Evolutionary conservation across 2,888 invertebrate genomes (phyloP).

Genomic region (Cheilosia variabilis): DNA sequence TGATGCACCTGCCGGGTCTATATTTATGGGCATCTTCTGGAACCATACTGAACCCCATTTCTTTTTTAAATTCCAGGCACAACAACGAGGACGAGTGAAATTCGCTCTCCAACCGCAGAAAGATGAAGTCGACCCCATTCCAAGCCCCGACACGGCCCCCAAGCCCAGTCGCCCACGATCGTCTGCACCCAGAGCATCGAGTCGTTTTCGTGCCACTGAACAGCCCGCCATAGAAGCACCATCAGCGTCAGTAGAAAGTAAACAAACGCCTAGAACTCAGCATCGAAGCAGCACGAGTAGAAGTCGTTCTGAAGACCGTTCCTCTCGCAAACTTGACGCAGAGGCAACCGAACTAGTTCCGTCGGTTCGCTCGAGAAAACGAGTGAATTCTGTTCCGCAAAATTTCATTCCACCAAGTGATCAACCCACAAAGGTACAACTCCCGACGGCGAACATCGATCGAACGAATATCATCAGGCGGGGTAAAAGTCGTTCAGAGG

Average conservation of each 20-base stretch:
- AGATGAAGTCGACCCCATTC: constrained; percentile 38
- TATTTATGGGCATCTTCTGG: too few relatives aligned
- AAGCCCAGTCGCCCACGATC: constrained; percentile 31
- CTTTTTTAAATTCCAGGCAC: constrained; percentile 72
- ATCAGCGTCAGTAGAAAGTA: constrained; percentile 43
- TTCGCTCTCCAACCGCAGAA: constrained; percentile 37
- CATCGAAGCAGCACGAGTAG: constrained; percentile 34
- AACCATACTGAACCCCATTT: background rate
- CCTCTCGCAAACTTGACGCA: constrained; percentile 35
- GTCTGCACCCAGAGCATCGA: constrained; percentile 58
- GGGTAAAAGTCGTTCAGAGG: constrained; percentile 12
- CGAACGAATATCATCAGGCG: constrained; percentile 40
- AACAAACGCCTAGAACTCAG: background rate
- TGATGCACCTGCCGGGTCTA: too few relatives aligned
- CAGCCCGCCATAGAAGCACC: constrained; percentile 32
- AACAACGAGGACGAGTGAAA: constrained; percentile 76
- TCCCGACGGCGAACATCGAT: constrained; percentile 65
- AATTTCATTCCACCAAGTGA: constrained; percentile 39
- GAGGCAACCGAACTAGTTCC: constrained; percentile 57
- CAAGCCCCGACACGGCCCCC: constrained; percentile 42
- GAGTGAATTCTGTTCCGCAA: background rate
- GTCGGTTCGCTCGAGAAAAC: constrained; percentile 55
- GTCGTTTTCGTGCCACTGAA: constrained; percentile 49
- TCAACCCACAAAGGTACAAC: constrained; percentile 74
- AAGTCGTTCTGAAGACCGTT: constrained; percentile 38